Evolutionary conservation across 2,113 vertebrate species (phyloP).

Genomic region (Ictalurus furcatus): DNA sequence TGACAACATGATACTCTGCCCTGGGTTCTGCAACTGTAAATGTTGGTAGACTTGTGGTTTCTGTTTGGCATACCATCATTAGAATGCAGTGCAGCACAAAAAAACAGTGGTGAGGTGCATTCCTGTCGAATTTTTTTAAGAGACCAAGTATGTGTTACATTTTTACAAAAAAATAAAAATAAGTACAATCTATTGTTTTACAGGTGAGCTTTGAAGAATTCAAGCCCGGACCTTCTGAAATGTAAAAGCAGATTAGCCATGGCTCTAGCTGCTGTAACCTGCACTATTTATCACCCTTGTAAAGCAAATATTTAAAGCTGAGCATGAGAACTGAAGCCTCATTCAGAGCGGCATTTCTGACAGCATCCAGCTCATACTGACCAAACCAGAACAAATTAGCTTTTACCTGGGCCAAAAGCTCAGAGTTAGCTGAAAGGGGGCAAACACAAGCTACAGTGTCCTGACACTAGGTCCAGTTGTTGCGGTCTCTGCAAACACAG

Average conservation of each 20-base stretch:
- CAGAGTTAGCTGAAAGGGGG: constrained; percentile 30
- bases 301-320: constrained; percentile 43
- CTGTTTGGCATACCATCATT: neutral
- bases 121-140: neutral
- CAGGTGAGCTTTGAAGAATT: constrained; percentile 2
- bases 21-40: neutral
- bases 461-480: constrained; percentile 31
- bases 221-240: neutral
- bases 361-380: constrained; percentile 53
- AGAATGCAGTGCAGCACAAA: neutral
- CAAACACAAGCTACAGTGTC: constrained; percentile 58
- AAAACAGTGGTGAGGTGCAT: neutral
- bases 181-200: neutral
- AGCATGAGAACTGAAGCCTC: constrained; percentile 32
- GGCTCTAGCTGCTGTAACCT: constrained; percentile 14
- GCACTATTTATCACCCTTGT: constrained; percentile 36
- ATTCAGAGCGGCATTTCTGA: constrained; percentile 39
- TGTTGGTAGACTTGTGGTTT: neutral
- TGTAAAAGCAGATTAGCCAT: constrained; percentile 15
- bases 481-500: constrained; percentile 57
- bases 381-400: constrained; percentile 58
- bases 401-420: constrained; percentile 41
- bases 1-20: neutral
- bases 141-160: neutral
- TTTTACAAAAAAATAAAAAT: neutral